Conservation (phyloP, 2,113 vertebrate species). For the Onychorhynchus coronatus region DNA sequence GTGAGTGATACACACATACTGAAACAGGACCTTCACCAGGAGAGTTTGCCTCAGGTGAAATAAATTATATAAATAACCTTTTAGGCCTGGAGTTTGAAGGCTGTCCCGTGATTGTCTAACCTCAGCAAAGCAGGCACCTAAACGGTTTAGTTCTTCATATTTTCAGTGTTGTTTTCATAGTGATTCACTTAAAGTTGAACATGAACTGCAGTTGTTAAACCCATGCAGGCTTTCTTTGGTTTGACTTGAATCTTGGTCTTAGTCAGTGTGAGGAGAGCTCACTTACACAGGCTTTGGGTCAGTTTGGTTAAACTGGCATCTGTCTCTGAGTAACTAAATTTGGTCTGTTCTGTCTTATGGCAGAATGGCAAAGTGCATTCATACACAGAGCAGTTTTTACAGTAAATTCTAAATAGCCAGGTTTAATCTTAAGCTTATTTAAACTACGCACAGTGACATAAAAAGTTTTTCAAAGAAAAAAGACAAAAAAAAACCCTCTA, state of each 20-base stretch:
- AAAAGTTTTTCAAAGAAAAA: background rate
- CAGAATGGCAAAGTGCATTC: background rate
- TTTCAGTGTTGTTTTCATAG: background rate
- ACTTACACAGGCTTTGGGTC: background rate
- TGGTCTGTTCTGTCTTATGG: background rate
- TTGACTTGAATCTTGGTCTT: background rate
- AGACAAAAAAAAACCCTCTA: background rate
- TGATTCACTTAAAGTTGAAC: background rate
- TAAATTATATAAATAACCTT: slow-evolving; percentile 72
- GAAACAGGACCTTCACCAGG: slow-evolving; percentile 5
- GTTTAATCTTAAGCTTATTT: slow-evolving; percentile 33
- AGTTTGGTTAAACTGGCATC: background rate
- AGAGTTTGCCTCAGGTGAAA: slow-evolving; percentile 15
- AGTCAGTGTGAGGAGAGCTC: background rate
- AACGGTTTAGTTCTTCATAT: background rate
- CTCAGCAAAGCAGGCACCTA: background rate
- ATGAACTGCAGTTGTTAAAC: background rate
- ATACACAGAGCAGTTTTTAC: background rate
- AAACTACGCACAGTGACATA: slow-evolving; percentile 30
- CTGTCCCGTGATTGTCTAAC: background rate
- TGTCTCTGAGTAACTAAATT: background rate
- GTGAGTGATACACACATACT: background rate
- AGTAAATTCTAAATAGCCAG: slow-evolving; percentile 13
- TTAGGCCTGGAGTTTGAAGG: background rate
- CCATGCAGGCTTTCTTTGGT: background rate